Evolutionary conservation across 2,888 invertebrate genomes (phyloP).

Genomic region (Drosophila kuntzei): DNA sequence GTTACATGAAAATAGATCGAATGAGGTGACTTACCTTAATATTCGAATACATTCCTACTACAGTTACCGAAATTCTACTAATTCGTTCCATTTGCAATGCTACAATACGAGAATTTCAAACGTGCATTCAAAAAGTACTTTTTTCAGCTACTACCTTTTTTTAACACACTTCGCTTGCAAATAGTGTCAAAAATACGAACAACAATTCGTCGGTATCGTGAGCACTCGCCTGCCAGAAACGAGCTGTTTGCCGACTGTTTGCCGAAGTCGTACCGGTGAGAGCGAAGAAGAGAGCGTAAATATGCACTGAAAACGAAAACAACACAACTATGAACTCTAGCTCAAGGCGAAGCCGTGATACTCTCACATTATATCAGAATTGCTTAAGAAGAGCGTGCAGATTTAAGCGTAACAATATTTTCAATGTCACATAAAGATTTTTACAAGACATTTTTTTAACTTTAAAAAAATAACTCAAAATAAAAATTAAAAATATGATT

Average conservation of each 20-base stretch:
- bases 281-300: constrained; percentile 19
- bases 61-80: constrained; percentile 40
- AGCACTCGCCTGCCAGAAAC: constrained; percentile 15
- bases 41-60: constrained; percentile 22
- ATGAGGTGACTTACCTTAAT: not conserved
- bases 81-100: constrained; percentile 25
- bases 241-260: constrained; percentile 35
- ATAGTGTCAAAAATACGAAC: constrained; percentile 34
- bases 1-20: constrained; percentile 23
- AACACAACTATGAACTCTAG: not conserved
- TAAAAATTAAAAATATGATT: too few relatives aligned
- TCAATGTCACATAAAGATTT: too few relatives aligned
- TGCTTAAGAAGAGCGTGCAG: too few relatives aligned
- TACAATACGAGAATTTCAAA: not conserved
- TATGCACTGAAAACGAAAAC: constrained; percentile 14
- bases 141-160: constrained; percentile 41
- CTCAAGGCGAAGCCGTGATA: not conserved
- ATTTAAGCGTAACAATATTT: too few relatives aligned
- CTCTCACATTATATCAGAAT: too few relatives aligned
- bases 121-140: constrained; percentile 10
- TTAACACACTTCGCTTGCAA: not conserved
- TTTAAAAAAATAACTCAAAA: too few relatives aligned
- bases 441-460: too few relatives aligned
- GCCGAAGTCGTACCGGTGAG: constrained; percentile 26
- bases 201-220: not conserved